Conservation (phyloP, 2,797 vertebrate genomes). For the Muraenolepis orangiensis region DNA sequence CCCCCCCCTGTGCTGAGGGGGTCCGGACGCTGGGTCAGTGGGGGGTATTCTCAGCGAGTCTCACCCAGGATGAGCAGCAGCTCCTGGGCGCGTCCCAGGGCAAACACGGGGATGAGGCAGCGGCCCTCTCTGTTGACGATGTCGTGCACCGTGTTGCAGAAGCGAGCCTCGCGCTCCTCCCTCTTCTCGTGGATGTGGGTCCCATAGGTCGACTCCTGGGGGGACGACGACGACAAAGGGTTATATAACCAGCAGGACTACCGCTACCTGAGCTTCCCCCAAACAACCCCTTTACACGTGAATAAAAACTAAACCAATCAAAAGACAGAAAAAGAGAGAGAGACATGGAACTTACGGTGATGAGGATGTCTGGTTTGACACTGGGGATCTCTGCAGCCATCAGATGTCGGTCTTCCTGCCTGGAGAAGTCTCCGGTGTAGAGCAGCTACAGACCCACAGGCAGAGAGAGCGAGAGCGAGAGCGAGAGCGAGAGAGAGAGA, state of each 20-base stretch:
- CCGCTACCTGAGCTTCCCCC: background rate
- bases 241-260: too few species aligned
- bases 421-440: conserved; percentile 95
- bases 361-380: conserved; percentile 94
- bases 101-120: conserved; percentile 83
- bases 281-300: background rate
- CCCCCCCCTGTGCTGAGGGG: background rate
- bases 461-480: background rate
- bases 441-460: conserved; percentile 72
- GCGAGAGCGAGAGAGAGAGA: background rate
- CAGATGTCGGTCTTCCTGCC: conserved; percentile 92
- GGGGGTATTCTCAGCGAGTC: background rate
- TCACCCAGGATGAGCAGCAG: conserved; percentile 92
- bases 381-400: conserved; percentile 98
- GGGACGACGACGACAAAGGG: too few species aligned
- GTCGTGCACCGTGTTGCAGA: conserved; percentile 95
- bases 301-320: background rate
- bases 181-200: conserved; percentile 95
- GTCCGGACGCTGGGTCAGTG: background rate
- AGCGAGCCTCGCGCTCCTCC: conserved; percentile 89
- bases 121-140: conserved; percentile 93
- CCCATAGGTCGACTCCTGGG: conserved; percentile 91
- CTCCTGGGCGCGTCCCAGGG: conserved; percentile 90
- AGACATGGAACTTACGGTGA: conserved; percentile 65
- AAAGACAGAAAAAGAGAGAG: background rate